These are phyloP conservation scores for Colletes latitarsis DNA, from an alignment of 1,140 invertebrate species.

Conservation along the genomic window DNA sequence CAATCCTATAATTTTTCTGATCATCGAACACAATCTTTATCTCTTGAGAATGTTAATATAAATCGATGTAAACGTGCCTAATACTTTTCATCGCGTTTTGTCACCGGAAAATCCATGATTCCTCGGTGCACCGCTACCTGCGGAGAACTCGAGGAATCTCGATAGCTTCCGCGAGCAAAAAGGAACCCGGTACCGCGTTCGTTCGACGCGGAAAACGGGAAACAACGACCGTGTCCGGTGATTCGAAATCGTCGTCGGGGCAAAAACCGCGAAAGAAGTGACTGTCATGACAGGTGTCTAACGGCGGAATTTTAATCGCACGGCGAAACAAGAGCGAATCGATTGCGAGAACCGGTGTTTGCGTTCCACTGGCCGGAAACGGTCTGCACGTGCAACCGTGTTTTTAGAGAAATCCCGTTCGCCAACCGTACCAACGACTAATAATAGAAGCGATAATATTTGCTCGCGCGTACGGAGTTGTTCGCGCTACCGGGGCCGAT, in stretches of 20 bases:
- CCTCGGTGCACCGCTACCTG: background rate
- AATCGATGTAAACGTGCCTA: too few relatives aligned
- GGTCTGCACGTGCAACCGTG: conserved; percentile 44
- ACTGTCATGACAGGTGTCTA: background rate
- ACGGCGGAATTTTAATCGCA: background rate
- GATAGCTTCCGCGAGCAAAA: background rate
- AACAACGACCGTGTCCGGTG: background rate
- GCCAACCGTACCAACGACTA: conserved; percentile 26
- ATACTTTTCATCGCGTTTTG: background rate
- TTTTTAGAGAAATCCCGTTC: conserved; percentile 47
- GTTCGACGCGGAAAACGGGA: background rate
- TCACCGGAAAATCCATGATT: background rate
- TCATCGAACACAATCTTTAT: too few relatives aligned
- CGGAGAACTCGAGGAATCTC: background rate
- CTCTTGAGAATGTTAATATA: too few relatives aligned
- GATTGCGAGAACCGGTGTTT: conserved; percentile 3
- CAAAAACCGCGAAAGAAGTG: background rate
- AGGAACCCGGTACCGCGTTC: too few relatives aligned
- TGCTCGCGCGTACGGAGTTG: conserved; percentile 12
- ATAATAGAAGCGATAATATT: conserved; percentile 53
- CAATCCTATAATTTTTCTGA: too few relatives aligned
- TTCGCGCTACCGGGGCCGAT: background rate
- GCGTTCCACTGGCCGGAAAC: conserved; percentile 35
- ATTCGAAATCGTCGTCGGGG: background rate
- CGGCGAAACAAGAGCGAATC: background rate